phyloP scores from a whole-genome alignment of 2,888 invertebrate species.

The Bellardia bayeri region DNA sequence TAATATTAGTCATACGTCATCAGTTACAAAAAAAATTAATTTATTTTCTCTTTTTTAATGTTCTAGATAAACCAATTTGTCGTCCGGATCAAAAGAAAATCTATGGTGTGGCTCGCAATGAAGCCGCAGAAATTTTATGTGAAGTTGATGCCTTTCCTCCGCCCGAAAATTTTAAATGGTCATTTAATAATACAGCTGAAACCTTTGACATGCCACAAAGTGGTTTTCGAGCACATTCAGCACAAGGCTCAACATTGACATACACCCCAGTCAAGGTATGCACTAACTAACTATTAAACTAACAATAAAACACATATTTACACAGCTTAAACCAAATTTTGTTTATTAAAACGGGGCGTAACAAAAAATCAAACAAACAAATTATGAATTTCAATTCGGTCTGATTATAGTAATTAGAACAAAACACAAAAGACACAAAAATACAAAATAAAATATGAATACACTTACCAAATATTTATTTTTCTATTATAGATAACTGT shows the following conservation, averaged over 20 bases:
- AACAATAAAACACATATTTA: constrained; percentile 10
- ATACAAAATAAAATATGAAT: not conserved
- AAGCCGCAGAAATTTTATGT: constrained; percentile 91
- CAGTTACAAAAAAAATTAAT: not conserved
- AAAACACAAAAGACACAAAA: constrained; percentile 12
- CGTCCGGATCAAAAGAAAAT: constrained; percentile 89
- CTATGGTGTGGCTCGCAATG: constrained; percentile 93
- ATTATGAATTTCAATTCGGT: constrained; percentile 24
- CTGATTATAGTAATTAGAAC: constrained; percentile 58
- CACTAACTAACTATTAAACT: not conserved
- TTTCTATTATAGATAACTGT: constrained; percentile 17
- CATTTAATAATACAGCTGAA: constrained; percentile 94
- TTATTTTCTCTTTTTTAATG: constrained; percentile 74
- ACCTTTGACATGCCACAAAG: constrained; percentile 90
- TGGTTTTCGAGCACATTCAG: constrained; percentile 87
- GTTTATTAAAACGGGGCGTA: not conserved
- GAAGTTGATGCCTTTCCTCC: constrained; percentile 94
- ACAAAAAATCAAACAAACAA: constrained; percentile 36
- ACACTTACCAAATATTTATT: not conserved
- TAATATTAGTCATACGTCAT: not conserved
- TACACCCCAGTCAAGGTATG: constrained; percentile 89
- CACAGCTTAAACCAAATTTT: not conserved
- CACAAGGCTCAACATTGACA: constrained; percentile 87
- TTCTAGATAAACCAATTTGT: constrained; percentile 93
- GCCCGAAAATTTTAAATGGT: constrained; percentile 93